Percentiles rank a stretch among this genome's conserved stretches.
These are phyloP conservation scores for Odontophorus gujanensis DNA, from an alignment of 2,113 vertebrate genomes.

Conservation along the genomic window DNA sequence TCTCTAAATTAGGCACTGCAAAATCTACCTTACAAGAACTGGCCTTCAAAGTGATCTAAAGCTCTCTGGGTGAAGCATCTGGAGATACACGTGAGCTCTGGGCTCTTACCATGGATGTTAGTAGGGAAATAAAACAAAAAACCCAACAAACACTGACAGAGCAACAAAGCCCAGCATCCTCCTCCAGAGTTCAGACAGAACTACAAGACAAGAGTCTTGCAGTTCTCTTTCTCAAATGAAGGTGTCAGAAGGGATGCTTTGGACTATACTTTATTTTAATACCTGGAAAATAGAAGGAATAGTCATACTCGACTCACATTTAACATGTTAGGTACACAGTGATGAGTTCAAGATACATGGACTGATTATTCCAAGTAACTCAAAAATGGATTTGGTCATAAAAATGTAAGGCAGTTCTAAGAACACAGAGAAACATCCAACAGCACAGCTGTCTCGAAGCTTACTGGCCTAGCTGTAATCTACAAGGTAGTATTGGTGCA, in stretches of 20 bases:
- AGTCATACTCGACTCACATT: neutral
- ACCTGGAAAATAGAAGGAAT: neutral
- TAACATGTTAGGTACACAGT: rapidly evolving
- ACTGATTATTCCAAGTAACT: neutral
- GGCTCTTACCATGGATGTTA: neutral
- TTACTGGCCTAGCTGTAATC: neutral
- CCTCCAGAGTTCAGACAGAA: neutral
- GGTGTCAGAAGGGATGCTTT: neutral
- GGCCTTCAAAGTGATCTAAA: neutral
- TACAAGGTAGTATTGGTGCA: neutral
- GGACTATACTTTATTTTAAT: neutral
- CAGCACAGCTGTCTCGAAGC: neutral
- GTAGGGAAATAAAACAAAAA: neutral
- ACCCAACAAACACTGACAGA: neutral
- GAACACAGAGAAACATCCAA: neutral
- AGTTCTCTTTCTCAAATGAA: neutral
- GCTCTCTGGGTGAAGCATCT: neutral
- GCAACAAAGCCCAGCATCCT: neutral
- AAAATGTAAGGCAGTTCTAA: neutral
- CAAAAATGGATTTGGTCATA: rapidly evolving
- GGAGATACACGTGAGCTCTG: neutral
- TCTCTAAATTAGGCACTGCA: conserved; percentile 7
- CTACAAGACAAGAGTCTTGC: neutral
- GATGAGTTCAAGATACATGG: neutral
- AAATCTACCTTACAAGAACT: neutral